phyloP scores from a whole-genome alignment of 2,888 invertebrate species.

The Rugalucina vietnamica region DNA sequence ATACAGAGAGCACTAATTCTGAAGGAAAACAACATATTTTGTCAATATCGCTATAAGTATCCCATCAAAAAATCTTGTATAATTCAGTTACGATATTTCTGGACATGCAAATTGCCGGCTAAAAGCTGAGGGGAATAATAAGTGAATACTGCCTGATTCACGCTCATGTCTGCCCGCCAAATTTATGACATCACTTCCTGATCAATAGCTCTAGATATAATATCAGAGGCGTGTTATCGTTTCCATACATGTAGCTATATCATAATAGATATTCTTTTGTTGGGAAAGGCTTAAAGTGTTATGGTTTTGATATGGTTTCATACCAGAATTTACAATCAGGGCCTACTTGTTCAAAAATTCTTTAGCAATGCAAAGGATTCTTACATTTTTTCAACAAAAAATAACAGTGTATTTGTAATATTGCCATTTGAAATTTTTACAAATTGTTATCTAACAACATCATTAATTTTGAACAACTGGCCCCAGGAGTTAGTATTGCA shows the following conservation, averaged over 20 bases:
- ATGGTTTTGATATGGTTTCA: too few relatives aligned
- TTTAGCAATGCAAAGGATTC: too few relatives aligned
- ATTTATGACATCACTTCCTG: neutral
- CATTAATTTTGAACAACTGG: too few relatives aligned
- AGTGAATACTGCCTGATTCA: neutral
- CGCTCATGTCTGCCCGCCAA: neutral
- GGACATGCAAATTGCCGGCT: neutral
- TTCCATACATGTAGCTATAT: neutral
- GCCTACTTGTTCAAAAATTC: too few relatives aligned
- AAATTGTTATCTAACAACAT: too few relatives aligned
- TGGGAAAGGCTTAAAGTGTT: too few relatives aligned
- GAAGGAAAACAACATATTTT: neutral
- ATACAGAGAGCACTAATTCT: neutral
- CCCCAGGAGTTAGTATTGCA: too few relatives aligned
- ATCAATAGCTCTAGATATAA: neutral
- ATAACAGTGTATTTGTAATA: too few relatives aligned
- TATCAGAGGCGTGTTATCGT: neutral
- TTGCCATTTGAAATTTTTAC: too few relatives aligned
- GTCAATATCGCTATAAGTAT: neutral
- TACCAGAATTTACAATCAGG: too few relatives aligned
- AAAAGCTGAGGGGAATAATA: neutral
- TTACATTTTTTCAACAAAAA: too few relatives aligned
- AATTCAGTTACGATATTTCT: neutral
- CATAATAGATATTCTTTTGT: too few relatives aligned
- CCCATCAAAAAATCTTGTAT: neutral